These are phyloP conservation scores for Meandrina meandrites DNA, from an alignment of 92 coral and sea anemone genomes.

Conservation along the genomic window DNA sequence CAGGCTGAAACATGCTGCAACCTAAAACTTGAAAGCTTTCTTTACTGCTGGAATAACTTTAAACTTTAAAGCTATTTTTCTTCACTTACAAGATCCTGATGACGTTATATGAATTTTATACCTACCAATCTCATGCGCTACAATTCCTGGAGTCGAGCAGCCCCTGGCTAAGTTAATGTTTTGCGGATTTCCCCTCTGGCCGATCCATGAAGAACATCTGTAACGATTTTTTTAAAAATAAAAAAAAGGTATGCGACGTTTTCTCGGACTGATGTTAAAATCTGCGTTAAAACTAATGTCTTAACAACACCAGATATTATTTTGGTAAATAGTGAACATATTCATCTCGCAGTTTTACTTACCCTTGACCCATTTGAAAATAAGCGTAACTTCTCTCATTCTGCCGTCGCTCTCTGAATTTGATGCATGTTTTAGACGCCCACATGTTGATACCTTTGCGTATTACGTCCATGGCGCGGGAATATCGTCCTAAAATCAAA, in stretches of 20 bases:
- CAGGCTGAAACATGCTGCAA: background rate
- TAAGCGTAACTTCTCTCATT: constrained; percentile 68
- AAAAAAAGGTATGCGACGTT: too few species aligned
- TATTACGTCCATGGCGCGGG: constrained; percentile 65
- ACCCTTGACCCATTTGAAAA: constrained; percentile 69
- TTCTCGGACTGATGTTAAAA: too few species aligned
- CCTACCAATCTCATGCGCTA: constrained; percentile 60
- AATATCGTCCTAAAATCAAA: constrained; percentile 44
- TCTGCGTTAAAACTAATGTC: too few species aligned
- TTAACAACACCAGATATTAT: too few species aligned
- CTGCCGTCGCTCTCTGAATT: constrained; percentile 55
- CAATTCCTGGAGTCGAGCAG: constrained; percentile 56
- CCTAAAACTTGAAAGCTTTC: background rate
- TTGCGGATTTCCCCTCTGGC: constrained; percentile 39
- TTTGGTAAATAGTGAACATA: too few species aligned
- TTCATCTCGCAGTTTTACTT: constrained; percentile 11
- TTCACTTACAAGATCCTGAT: background rate
- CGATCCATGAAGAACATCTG: constrained; percentile 64
- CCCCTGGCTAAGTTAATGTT: constrained; percentile 53
- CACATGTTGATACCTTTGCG: constrained; percentile 80
- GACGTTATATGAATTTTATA: background rate
- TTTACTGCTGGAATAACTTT: too few species aligned
- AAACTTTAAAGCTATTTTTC: too few species aligned
- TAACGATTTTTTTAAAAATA: background rate
- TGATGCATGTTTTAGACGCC: constrained; percentile 76